Evolutionary conservation across 2,797 vertebrate genomes (phyloP), one percentile per base, ranked within the genome.

Genomic region (Numenius phaeopus): DNA sequence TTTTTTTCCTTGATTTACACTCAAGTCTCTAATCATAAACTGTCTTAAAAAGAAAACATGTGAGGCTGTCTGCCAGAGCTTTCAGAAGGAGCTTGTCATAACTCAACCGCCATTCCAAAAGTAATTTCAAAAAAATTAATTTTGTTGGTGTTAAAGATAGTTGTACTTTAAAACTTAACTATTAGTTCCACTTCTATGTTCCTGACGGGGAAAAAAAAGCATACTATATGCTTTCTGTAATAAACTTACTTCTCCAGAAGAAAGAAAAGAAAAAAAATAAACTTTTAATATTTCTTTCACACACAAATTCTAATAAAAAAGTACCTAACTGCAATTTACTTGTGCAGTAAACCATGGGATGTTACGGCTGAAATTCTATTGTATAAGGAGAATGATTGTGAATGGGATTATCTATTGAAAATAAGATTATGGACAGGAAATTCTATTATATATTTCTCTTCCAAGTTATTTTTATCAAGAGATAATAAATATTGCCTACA

Each of bases 71-170:
- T 95, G 94, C 54, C 90, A 92, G 37, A 62, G 44, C 64, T 93
- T 93, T 84, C 80, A 92, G 46, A 89, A 92, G 39, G 54, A 81
- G 20, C 11, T 52, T 90, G 83, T 92, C 83, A 72, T 94, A 97
- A 94, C 79, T 94, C 89, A 90, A 64, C 65, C 81, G 65, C 24
- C 39, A 50, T 82, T 95, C 67, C 52, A 90, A 81, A 83, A 88
- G 66, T 80, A 83, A 90, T 93, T 96, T 94, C 71, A 61, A 94
- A 94, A 96, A 95, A 40, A 26, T 71, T 93, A 77, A 93, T 87
- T 94, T 83, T 77, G n/a, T 87, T 91, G 26, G 13, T 64, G 50
- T 79, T 78, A 82, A 87, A 92, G 47, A 16, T 57, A 55, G 47
- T 83, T 70, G 39, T 65, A 69, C 34, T 66, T 92, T 72, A 78